Evolutionary conservation across 2,113 vertebrate genomes (phyloP), one percentile per base, ranked within the genome.

Genomic region (Arizona elegans): DNA sequence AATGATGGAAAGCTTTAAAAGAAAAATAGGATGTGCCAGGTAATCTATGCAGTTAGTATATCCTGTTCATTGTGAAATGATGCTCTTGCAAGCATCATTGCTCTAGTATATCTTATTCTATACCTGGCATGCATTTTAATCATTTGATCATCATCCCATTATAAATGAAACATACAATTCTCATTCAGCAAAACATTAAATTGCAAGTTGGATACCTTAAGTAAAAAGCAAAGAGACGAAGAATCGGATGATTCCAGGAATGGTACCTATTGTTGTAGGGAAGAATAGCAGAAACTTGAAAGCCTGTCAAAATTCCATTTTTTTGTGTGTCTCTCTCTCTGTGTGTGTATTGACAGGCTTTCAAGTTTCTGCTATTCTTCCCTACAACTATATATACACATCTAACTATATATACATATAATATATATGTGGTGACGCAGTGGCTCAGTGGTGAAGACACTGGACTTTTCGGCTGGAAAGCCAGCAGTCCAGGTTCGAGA

Each of bases 131-230:
- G 38, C 81, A 93, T 95, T 95, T 58, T 87, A 86, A 92, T 96
- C 90, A 93, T 94, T 94, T 91, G 89, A 96, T 90, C 88, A 91
- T 86, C 89, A 92, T 92, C 94, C 95, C 92, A 93, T 95, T 95
- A 87, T 92, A 92, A 62, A 53, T 17, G 29, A 29, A 86, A 87
- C 88, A 93, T 52, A 89, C 90, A 96, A 94, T 95, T 94, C 91
- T 96, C 94, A 90, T 65, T 92, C 90, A 88, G 91, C 56, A 65
- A 94, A 95, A 75, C 91, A 92, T 88, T 92, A 86, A 92, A 93
- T 59, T 89, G 23, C 43, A 87, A 92, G 93, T 86, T 0, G 9
- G 90, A 89, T 15, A 56, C 88, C 93, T 95, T 95, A 95, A 96
- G 95, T 94, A 88, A 95, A 47, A 90, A 91, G 94, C 94, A 94